Base-by-base conservation (phyloP, 2,113 vertebrate genomes). In the Dicaeum eximium region DNA sequence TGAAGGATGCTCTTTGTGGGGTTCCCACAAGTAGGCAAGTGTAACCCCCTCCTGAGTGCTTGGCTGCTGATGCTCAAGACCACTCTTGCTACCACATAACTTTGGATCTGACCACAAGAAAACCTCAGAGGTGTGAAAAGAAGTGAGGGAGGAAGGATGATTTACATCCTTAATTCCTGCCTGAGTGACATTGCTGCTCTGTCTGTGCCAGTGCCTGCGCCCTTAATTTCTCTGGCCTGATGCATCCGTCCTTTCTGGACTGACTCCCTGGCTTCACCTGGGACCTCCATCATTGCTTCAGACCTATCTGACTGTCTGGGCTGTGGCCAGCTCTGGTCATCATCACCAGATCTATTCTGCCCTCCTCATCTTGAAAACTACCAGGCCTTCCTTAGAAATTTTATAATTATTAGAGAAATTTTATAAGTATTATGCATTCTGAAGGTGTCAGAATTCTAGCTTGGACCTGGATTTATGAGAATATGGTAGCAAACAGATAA, bases 231-330 rank as follows among this genome's bases (percentile, higher is more conserved):
- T 18, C 17, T 28, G 25, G 19, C 30, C 13, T 47, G 37, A 70
- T 15, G 8, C 3, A 11, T 42, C 6, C 51, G 17, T 47, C 6
- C 24, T 66, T 95, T 19, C 35, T 35, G 44, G 79, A 72, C 13
- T 8, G 11, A 13, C 12, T 57, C 15, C 13, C 24, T 67, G 38
- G 17, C 42, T 77, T 80, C n/a, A 17, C 6, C 64, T 77, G 56
- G 20, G 16, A 50, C 23, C 33, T 56, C 14, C 35, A 33, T 21
- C 14, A 5, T 47, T 2, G 0, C 20, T n/a, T 37, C 0, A 1
- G 25, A 79, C 40, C 25, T 50, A 5, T 13, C 17, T 62, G 67
- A 13, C 20, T 24, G 4, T 6, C 23, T 58, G 14, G 7, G 19
- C 35, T 65, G 9, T 28, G 45, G 17, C 6, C 61, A 79, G 0